phyloP scores from a whole-genome alignment of 2,797 vertebrate species.

The Peromyscus melanophrys region DNA sequence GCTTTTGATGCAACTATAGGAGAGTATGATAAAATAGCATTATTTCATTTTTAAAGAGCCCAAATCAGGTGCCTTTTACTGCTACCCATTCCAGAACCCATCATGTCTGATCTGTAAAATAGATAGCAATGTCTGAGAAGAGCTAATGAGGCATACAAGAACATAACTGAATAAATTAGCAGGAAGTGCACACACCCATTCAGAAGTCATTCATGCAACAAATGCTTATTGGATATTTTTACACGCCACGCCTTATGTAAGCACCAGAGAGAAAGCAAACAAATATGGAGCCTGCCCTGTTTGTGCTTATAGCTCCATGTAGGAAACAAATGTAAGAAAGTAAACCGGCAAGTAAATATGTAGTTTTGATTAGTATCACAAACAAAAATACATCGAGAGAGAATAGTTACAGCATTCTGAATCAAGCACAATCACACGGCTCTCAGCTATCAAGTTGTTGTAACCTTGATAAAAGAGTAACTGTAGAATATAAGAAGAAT shows the following conservation, averaged over 20 bases:
- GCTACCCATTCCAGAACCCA: conserved; percentile 41
- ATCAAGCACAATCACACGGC: neutral
- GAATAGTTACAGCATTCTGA: neutral
- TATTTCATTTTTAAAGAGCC: conserved; percentile 43
- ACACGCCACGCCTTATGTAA: conserved; percentile 39
- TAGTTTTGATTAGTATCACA: neutral
- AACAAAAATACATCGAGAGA: neutral
- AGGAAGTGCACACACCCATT: conserved; percentile 69
- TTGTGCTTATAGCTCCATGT: neutral
- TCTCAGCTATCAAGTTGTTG: neutral
- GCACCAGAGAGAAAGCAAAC: neutral
- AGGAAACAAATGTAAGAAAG: conserved; percentile 11
- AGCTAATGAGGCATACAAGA: conserved; percentile 70
- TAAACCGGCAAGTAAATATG: neutral
- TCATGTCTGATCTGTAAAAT: conserved; percentile 52
- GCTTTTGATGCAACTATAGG: neutral
- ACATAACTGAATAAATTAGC: conserved; percentile 78
- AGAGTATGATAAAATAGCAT: conserved; percentile 24
- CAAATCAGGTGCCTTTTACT: neutral
- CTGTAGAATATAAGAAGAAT: neutral
- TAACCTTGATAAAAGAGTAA: neutral
- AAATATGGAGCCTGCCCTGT: neutral
- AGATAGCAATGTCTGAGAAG: conserved; percentile 58
- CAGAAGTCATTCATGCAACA: conserved; percentile 60
- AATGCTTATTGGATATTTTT: conserved; percentile 58